phyloP scores from a whole-genome alignment of 2,113 vertebrate genomes.

The Haemorhous mexicanus region DNA sequence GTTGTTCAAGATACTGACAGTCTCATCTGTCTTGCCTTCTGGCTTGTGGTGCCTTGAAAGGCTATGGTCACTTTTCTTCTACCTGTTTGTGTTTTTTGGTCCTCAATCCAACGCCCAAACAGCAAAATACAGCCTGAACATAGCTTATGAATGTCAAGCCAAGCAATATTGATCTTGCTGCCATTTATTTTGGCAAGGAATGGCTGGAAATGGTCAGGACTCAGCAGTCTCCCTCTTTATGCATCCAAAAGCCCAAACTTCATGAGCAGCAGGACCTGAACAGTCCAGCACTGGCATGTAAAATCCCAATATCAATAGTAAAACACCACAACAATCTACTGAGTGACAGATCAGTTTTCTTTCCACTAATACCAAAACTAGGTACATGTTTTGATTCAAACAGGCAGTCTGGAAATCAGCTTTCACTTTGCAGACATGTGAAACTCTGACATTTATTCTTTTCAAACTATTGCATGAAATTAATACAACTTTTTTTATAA shows the following conservation, averaged over 20 bases:
- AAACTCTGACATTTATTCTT: background rate
- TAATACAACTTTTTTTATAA: background rate
- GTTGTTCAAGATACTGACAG: background rate
- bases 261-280: background rate
- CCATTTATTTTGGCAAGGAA: background rate
- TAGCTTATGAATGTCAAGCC: background rate
- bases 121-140: background rate
- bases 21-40: slow-evolving; percentile 21
- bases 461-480: background rate
- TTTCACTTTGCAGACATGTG: background rate
- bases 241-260: background rate
- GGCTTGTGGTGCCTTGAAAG: background rate
- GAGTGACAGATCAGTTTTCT: background rate
- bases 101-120: background rate
- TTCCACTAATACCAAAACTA: background rate
- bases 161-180: background rate
- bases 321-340: background rate
- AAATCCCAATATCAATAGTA: background rate
- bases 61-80: background rate
- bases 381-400: background rate
- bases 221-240: background rate
- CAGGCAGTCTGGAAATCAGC: background rate
- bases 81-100: background rate
- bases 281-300: background rate
- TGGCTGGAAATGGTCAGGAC: background rate